A percentile compares a stretch with the other conserved stretches of the same genome.
Evolutionary conservation across 2,888 invertebrate genomes (phyloP).

Genomic region (Morpho achilles): DNA sequence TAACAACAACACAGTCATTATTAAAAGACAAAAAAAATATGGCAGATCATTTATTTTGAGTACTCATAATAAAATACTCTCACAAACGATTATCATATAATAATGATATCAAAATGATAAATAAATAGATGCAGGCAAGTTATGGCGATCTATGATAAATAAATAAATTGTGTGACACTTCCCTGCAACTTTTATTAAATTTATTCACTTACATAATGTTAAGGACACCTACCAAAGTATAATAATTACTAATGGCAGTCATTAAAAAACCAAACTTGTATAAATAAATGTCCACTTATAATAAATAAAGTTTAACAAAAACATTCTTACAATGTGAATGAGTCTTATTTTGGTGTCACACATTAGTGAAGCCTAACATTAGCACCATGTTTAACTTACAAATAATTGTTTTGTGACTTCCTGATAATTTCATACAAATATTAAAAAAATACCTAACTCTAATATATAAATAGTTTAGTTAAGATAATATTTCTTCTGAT

Average conservation of each 20-base stretch:
- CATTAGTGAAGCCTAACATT: constrained; percentile 76
- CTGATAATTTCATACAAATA: constrained; percentile 75
- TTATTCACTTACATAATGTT: constrained; percentile 49
- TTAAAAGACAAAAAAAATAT: constrained; percentile 71
- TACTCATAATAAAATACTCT: constrained; percentile 71
- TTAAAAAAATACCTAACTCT: constrained; percentile 75
- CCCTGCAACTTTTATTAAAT: constrained; percentile 67
- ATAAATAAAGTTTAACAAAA: constrained; percentile 72
- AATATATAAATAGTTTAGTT: constrained; percentile 73
- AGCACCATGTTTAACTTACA: constrained; percentile 75
- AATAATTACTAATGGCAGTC: constrained; percentile 74
- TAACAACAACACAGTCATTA: constrained; percentile 70
- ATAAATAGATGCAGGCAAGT: constrained; percentile 78
- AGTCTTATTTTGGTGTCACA: constrained; percentile 77
- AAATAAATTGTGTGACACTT: constrained; percentile 72
- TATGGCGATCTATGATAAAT: constrained; percentile 72
- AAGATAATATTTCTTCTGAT: constrained; percentile 70
- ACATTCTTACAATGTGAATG: constrained; percentile 72
- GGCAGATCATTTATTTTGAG: constrained; percentile 78
- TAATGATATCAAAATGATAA: constrained; percentile 54
- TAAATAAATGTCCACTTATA: constrained; percentile 73
- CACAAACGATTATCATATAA: constrained; percentile 65
- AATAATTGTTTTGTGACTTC: constrained; percentile 76
- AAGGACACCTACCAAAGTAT: constrained; percentile 52
- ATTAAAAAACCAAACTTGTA: constrained; percentile 67